These are phyloP conservation scores for Eristalis pertinax DNA, from an alignment of 2,888 invertebrate genomes.

Conservation along the genomic window DNA sequence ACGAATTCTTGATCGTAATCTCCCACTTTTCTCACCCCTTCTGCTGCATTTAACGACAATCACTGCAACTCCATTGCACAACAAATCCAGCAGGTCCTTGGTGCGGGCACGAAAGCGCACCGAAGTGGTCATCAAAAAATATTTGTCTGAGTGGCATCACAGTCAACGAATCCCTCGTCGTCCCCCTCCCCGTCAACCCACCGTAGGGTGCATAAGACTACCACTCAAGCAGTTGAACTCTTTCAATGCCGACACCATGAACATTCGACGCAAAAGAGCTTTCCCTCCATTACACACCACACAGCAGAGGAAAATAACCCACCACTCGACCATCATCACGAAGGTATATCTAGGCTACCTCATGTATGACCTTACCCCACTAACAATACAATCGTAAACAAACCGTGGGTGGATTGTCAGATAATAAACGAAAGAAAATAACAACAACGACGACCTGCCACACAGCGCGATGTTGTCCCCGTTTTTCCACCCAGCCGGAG, in stretches of 20 bases:
- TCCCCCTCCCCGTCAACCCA: not conserved
- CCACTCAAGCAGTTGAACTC: not conserved
- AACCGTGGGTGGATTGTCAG: constrained; percentile 49
- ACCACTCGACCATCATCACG: constrained; percentile 19
- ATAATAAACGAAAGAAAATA: not conserved
- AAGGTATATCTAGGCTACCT: constrained; percentile 37
- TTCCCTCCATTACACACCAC: constrained; percentile 2
- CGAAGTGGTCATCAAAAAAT: no score
- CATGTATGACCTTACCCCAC: constrained; percentile 56
- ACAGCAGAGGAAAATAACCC: not conserved
- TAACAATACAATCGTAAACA: constrained; percentile 67
- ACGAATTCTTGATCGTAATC: not conserved
- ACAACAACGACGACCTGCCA: constrained; percentile 47
- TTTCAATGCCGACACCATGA: not conserved
- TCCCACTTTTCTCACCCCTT: no score
- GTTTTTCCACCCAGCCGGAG: constrained; percentile 17
- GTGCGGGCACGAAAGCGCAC: no score
- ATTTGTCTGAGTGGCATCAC: no score
- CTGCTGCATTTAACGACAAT: no score
- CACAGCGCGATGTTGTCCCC: constrained; percentile 47
- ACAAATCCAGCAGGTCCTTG: no score
- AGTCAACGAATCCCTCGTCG: no score
- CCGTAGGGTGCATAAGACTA: not conserved
- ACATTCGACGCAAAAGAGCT: constrained; percentile 11
- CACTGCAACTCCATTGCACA: no score